phyloP scores from a whole-genome alignment of 2,113 vertebrate species.

The Delphinapterus leucas region DNA sequence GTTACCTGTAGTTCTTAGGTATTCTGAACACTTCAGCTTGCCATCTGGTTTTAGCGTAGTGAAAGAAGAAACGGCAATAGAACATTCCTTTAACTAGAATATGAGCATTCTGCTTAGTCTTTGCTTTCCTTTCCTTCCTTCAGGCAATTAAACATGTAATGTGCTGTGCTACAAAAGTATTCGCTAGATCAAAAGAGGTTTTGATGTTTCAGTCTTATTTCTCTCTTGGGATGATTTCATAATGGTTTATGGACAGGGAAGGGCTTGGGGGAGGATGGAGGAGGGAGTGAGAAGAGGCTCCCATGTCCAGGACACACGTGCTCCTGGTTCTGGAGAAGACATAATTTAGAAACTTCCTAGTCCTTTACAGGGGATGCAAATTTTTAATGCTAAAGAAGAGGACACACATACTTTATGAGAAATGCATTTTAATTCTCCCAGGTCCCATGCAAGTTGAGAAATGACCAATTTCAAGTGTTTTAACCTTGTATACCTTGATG shows the following conservation, averaged over 20 bases:
- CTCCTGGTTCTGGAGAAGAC: not conserved
- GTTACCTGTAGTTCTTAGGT: not conserved
- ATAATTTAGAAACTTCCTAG: not conserved
- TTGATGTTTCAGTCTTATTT: constrained; percentile 54
- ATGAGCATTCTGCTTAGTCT: not conserved
- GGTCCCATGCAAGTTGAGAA: not conserved
- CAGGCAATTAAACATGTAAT: constrained; percentile 32
- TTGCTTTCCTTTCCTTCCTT: constrained; percentile 43
- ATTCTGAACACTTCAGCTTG: not conserved
- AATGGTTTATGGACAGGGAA: not conserved
- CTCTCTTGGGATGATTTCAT: not conserved
- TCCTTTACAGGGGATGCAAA: not conserved
- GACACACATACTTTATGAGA: not conserved
- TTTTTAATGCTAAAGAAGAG: not conserved
- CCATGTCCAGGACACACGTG: not conserved
- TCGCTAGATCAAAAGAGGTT: constrained; percentile 40
- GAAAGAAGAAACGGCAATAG: not conserved
- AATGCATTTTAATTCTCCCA: not conserved
- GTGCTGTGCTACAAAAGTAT: not conserved
- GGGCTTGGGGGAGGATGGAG: not conserved
- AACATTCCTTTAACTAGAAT: not conserved
- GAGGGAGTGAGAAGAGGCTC: not conserved
- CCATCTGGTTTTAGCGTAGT: constrained; percentile 6
- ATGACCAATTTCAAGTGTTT: not conserved
- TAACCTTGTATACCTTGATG: not conserved